These are phyloP conservation scores for Dichetophora obliterata DNA, from an alignment of 2,888 invertebrate species.

Conservation along the genomic window DNA sequence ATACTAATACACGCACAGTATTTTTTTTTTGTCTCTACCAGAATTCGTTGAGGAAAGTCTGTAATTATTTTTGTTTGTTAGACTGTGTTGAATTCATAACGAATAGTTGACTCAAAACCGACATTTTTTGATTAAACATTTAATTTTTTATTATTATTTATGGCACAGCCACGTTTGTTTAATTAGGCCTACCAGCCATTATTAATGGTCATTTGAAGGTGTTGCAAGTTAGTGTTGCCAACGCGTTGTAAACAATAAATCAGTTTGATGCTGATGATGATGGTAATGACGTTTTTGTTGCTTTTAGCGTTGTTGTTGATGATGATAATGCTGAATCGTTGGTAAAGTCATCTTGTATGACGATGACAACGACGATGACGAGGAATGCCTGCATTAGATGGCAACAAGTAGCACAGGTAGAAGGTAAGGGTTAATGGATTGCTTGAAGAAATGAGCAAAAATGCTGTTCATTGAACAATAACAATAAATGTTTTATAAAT, in stretches of 20 bases:
- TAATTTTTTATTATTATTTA: not conserved
- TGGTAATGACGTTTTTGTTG: too few relatives aligned
- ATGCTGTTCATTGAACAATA: constrained; percentile 30
- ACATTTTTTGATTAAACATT: not conserved
- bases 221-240: not conserved
- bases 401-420: too few relatives aligned
- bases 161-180: not conserved
- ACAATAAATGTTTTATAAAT: not conserved
- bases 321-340: not conserved
- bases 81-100: not conserved
- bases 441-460: constrained; percentile 19
- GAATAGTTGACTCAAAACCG: not conserved
- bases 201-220: not conserved
- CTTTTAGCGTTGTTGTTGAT: not conserved
- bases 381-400: not conserved
- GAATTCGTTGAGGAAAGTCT: too few relatives aligned
- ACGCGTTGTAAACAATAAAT: constrained; percentile 10
- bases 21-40: too few relatives aligned
- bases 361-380: not conserved
- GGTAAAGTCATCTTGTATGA: not conserved
- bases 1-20: too few relatives aligned
- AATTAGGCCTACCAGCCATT: constrained; percentile 27
- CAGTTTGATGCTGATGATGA: not conserved
- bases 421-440: too few relatives aligned
- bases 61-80: too few relatives aligned